Evolutionary conservation across 2,888 invertebrate genomes (phyloP), one percentile per base, ranked within the genome.

Genomic region (Perizoma affinitatum): DNA sequence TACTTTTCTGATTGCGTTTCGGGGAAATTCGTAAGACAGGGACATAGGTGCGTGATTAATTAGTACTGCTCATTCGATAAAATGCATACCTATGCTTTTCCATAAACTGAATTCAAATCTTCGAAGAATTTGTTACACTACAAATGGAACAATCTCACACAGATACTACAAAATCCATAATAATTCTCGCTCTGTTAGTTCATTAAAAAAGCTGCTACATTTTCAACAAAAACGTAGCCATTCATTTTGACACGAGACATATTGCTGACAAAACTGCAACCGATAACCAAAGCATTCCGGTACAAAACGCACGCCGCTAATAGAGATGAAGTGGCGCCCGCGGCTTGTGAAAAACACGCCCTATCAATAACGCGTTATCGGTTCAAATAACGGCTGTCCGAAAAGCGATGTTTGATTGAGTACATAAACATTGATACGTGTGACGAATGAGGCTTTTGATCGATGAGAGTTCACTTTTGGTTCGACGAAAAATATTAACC

Each of bases 341-440:
- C 64, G 75, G 82, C 78, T 73, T 69, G 68, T 86, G 88, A 88
- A 85, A 86, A 87, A 89, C 83, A 76, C 68, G 70, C 54, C 67
- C 78, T 81, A 89, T 88, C 82, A 83, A 86, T 89, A 85, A 84
- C 76, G 63, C 58, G 52, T 58, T 63, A 63, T 62, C 61, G 54
- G 70, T 22, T 10, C 51, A 38, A 48, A 58, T 53, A 58, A 34
- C 58, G 50, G 78, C 73, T 56, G 44, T 43, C 33, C 49, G 51
- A 38, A 45, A 58, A 58, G 55, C 63, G 48, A 36, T 51, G 55
- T 11, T 40, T 63, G 63, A 63, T 63, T 49, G 55, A 63, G 51
- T 52, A 49, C 49, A 42, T 52, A 33, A 51, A 54, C 41, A 69
- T 68, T 67, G 63, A 58, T 68, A 70, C 68, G 66, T 77, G 77